phyloP scores from a whole-genome alignment of 2,888 invertebrate genomes.

The Microctonus aethiopoides region DNA sequence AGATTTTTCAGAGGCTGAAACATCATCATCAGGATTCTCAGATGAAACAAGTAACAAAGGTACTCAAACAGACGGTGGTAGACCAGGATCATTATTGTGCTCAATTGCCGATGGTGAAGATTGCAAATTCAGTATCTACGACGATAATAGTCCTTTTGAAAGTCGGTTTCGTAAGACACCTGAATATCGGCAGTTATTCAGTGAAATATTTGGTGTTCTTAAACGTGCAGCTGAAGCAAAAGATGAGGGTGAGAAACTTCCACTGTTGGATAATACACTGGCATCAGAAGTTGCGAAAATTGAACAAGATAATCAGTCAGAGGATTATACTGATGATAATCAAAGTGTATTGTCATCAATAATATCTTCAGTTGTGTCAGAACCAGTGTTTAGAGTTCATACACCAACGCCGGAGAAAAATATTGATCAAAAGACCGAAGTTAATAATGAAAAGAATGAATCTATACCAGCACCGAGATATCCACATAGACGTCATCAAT shows the following conservation, averaged over 20 bases:
- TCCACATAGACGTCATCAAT: constrained; percentile 72
- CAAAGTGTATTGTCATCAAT: constrained; percentile 82
- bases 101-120: constrained; percentile 88
- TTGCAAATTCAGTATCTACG: constrained; percentile 87
- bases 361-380: constrained; percentile 71
- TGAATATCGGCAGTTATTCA: constrained; percentile 83
- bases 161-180: constrained; percentile 85
- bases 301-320: constrained; percentile 72
- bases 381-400: constrained; percentile 57
- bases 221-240: constrained; percentile 87
- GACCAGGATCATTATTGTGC: constrained; percentile 85
- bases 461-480: constrained; percentile 47
- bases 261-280: constrained; percentile 72
- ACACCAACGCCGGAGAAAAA: constrained; percentile 72
- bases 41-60: constrained; percentile 85
- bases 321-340: constrained; percentile 77
- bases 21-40: constrained; percentile 85
- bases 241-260: constrained; percentile 81
- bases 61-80: constrained; percentile 82
- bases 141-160: constrained; percentile 80
- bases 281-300: constrained; percentile 67
- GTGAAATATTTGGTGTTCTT: constrained; percentile 84
- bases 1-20: constrained; percentile 87
- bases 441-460: constrained; percentile 10
- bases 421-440: constrained; percentile 52